phyloP scores from a whole-genome alignment of 2,888 invertebrate species.

The Cerastis rubricosa region DNA sequence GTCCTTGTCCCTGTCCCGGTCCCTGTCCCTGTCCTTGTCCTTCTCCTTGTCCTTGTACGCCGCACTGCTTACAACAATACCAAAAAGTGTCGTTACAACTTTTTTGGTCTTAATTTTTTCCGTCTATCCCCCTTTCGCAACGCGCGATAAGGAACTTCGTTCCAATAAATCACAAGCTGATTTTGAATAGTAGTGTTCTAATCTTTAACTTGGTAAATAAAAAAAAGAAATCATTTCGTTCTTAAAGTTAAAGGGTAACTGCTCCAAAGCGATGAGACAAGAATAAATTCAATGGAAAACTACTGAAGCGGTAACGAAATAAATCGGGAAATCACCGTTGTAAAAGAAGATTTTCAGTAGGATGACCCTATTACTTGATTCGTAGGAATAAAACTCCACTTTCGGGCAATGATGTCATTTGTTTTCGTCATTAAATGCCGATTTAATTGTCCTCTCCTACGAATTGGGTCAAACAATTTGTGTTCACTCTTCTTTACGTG shows the following conservation, averaged over 20 bases:
- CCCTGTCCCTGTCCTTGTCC: too few relatives aligned
- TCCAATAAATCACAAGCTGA: neutral
- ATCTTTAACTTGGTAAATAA: neutral
- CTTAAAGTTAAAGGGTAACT: neutral
- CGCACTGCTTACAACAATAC: too few relatives aligned
- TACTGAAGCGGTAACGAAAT: conserved; percentile 24
- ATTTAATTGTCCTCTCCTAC: conserved; percentile 34
- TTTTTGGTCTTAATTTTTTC: too few relatives aligned
- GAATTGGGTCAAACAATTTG: conserved; percentile 40
- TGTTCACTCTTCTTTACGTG: neutral
- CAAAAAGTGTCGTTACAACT: too few relatives aligned
- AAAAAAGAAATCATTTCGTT: conserved; percentile 4
- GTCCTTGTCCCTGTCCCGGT: too few relatives aligned
- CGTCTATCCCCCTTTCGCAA: too few relatives aligned
- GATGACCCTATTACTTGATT: conserved; percentile 31
- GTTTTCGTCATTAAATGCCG: conserved; percentile 8
- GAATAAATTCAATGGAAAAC: conserved; percentile 42
- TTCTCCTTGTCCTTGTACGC: too few relatives aligned
- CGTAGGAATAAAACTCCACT: conserved; percentile 16
- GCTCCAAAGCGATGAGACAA: neutral
- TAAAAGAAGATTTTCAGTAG: conserved; percentile 31
- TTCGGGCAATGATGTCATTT: conserved; percentile 23
- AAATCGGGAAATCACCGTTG: conserved; percentile 33
- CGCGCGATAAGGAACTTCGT: too few relatives aligned
- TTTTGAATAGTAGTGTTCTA: neutral